Percentiles rank a stretch among this genome's conserved stretches.
phyloP scores from a whole-genome alignment of 1,140 invertebrate species.

The Drosophila parabipectinata region DNA sequence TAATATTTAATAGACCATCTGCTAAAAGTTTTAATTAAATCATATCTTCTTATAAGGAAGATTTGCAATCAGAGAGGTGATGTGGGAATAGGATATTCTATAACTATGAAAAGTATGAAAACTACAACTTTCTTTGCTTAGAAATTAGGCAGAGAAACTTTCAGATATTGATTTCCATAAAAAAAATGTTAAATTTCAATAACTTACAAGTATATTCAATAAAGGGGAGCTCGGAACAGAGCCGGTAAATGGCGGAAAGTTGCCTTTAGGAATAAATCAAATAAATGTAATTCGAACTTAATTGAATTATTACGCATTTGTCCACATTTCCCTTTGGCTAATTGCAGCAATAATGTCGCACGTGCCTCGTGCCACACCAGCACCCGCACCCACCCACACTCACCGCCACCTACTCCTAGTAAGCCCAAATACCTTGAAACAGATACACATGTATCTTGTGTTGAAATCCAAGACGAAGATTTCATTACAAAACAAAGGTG shows the following conservation, averaged over 20 bases:
- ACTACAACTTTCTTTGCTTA: no score
- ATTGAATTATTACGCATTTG: slow-evolving; percentile 81
- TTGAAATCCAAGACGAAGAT: slow-evolving; percentile 42
- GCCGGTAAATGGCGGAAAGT: slow-evolving; percentile 26
- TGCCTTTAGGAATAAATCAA: slow-evolving; percentile 70
- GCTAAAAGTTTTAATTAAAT: slow-evolving; percentile 63
- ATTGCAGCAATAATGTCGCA: slow-evolving; percentile 80
- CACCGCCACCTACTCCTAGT: slow-evolving; percentile 1
- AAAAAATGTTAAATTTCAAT: neutral
- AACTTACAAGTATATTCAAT: no score
- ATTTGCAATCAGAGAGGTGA: neutral
- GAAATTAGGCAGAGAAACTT: no score
- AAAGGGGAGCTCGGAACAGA: neutral
- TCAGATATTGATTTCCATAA: no score
- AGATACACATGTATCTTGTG: slow-evolving; percentile 55
- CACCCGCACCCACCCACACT: slow-evolving; percentile 1
- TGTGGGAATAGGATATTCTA: neutral
- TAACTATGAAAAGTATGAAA: no score
- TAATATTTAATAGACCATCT: slow-evolving; percentile 56
- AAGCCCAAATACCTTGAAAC: slow-evolving; percentile 35
- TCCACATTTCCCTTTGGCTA: slow-evolving; percentile 68
- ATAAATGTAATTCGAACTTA: slow-evolving; percentile 78
- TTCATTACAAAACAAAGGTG: slow-evolving; percentile 62
- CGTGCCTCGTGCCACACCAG: slow-evolving; percentile 42
- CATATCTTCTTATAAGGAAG: slow-evolving; percentile 14